phyloP scores from a whole-genome alignment of 2,113 vertebrate genomes.

The Ploceus nigricollis region DNA sequence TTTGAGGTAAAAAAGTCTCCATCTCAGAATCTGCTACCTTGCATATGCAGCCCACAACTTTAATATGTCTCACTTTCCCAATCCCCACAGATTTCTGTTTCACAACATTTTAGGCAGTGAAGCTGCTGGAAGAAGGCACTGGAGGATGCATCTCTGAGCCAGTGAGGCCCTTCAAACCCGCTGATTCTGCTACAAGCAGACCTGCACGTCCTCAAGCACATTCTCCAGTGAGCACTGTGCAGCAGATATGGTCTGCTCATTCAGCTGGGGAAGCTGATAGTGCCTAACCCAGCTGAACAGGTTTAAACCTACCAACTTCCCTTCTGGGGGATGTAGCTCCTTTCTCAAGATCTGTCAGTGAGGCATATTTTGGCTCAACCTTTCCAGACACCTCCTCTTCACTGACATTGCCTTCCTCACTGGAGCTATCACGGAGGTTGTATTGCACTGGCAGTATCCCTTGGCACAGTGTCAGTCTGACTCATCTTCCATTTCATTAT shows the following conservation, averaged over 20 bases:
- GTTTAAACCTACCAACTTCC: neutral
- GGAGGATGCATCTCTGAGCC: neutral
- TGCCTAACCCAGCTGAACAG: neutral
- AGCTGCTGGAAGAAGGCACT: neutral
- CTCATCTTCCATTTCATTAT: slow-evolving; percentile 62
- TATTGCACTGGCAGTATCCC: slow-evolving; percentile 58
- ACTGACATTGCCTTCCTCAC: slow-evolving; percentile 57
- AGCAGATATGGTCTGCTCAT: fast-evolving
- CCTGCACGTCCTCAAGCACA: fast-evolving
- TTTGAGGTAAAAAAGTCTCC: neutral
- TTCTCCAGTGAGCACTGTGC: neutral
- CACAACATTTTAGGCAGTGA: fast-evolving
- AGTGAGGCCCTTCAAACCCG: fast-evolving
- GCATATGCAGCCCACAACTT: neutral
- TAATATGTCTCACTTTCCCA: neutral
- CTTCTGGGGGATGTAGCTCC: neutral
- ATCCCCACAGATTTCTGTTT: neutral
- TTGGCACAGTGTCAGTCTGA: slow-evolving; percentile 66
- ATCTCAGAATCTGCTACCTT: neutral
- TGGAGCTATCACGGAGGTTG: slow-evolving; percentile 43
- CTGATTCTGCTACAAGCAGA: neutral
- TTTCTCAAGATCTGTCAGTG: neutral
- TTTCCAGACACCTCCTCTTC: slow-evolving; percentile 54
- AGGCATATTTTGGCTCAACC: slow-evolving; percentile 12
- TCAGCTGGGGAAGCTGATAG: neutral